A percentile compares a stretch with the other conserved stretches of the same genome.
Evolutionary conservation across 2,797 vertebrate genomes (phyloP).

Genomic region (Tolypeutes matacus): DNA sequence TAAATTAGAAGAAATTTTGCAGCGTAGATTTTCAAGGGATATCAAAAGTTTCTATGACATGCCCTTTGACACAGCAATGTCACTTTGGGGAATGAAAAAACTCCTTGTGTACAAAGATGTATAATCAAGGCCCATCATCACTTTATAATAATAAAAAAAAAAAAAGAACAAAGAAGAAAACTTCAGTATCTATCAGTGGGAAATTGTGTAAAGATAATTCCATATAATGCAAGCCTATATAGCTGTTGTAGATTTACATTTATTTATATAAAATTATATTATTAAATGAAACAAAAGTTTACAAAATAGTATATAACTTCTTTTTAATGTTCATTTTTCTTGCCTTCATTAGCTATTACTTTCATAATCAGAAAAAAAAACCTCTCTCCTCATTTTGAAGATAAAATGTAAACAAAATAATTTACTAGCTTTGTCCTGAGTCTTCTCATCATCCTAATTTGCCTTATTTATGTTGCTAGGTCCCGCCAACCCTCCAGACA

Average conservation of each 20-base stretch:
- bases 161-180: background rate
- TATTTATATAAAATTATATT: background rate
- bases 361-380: slow-evolving; percentile 1
- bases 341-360: background rate
- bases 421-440: background rate
- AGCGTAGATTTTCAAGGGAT: background rate
- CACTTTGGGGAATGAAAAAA: background rate
- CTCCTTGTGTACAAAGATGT: background rate
- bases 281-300: background rate
- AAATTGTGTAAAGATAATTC: background rate
- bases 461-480: background rate
- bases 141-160: background rate
- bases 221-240: background rate
- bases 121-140: background rate
- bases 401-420: background rate
- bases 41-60: background rate
- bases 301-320: background rate
- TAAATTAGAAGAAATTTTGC: background rate
- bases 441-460: no score
- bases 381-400: background rate
- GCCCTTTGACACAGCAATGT: background rate
- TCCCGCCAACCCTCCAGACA: no score
- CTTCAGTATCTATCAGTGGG: background rate
- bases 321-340: slow-evolving; percentile 1
- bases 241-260: background rate